A percentile compares a stretch with the other conserved stretches of the same genome.
Evolutionary conservation across 2,113 vertebrate genomes (phyloP).

Genomic region (Anolis carolinensis): DNA sequence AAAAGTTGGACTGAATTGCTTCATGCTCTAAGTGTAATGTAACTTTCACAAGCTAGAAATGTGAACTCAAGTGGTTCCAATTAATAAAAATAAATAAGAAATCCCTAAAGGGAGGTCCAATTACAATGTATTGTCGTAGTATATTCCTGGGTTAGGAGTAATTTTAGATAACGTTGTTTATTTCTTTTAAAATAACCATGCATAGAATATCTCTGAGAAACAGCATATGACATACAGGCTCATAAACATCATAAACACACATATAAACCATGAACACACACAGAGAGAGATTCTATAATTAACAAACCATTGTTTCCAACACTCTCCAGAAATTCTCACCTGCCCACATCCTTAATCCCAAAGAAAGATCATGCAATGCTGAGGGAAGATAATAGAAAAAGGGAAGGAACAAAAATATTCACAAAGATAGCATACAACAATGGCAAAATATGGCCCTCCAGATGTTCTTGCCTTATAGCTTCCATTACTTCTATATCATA

Average conservation of each 20-base stretch:
- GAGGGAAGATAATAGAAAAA: neutral
- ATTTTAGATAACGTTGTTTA: neutral
- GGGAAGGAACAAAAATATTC: neutral
- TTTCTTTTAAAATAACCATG: neutral
- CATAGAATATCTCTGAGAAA: neutral
- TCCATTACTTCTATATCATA: no score
- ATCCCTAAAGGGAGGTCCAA: neutral
- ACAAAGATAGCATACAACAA: neutral
- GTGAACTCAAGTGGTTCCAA: no score
- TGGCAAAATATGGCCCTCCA: no score
- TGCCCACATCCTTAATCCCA: neutral
- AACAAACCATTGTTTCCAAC: neutral
- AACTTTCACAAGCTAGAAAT: no score
- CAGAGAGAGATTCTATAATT: neutral
- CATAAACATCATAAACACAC: neutral
- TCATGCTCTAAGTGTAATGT: neutral
- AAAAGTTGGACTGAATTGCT: neutral
- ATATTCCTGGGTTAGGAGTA: neutral
- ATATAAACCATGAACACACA: neutral
- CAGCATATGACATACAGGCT: neutral
- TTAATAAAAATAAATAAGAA: neutral
- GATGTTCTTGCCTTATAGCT: no score
- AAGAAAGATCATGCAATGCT: neutral
- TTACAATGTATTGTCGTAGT: neutral
- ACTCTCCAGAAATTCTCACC: neutral